These are phyloP conservation scores for Platycheirus albimanus DNA, from an alignment of 2,888 invertebrate species.

Conservation along the genomic window DNA sequence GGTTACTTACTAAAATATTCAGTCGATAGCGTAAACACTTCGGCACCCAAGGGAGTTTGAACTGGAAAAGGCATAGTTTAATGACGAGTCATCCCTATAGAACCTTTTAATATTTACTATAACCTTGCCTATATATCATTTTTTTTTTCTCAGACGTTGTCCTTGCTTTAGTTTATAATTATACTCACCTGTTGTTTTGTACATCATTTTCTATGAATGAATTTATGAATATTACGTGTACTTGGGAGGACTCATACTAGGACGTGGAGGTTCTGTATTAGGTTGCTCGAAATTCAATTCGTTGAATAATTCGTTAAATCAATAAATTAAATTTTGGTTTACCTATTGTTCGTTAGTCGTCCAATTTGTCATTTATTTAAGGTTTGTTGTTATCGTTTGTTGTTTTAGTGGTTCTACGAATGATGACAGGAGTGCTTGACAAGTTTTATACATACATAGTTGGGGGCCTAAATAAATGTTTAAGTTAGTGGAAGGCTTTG, in stretches of 20 bases:
- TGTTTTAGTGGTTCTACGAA: neutral
- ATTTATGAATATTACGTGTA: slow-evolving; percentile 39
- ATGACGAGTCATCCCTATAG: neutral
- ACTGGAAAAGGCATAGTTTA: neutral
- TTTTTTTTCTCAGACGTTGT: slow-evolving; percentile 12
- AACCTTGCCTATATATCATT: neutral
- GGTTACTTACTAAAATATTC: slow-evolving; percentile 50
- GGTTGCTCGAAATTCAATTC: no score
- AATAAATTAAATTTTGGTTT: slow-evolving; percentile 1
- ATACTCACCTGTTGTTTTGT: slow-evolving; percentile 68
- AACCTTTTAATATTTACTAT: slow-evolving; percentile 30
- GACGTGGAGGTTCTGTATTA: neutral
- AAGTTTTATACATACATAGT: slow-evolving; percentile 1
- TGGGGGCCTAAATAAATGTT: neutral
- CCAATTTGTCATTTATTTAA: neutral
- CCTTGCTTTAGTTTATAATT: slow-evolving; percentile 42
- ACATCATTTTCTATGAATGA: slow-evolving; percentile 69
- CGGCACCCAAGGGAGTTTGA: slow-evolving; percentile 11
- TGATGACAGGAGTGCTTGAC: slow-evolving; percentile 6
- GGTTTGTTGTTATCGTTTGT: neutral
- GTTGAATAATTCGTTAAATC: slow-evolving; percentile 20
- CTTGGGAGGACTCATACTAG: neutral
- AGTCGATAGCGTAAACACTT: slow-evolving; percentile 47
- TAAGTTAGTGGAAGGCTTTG: no score
- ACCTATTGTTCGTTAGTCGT: neutral